Conservation (phyloP, 1,140 invertebrate genomes). For the Panulirus ornatus region DNA sequence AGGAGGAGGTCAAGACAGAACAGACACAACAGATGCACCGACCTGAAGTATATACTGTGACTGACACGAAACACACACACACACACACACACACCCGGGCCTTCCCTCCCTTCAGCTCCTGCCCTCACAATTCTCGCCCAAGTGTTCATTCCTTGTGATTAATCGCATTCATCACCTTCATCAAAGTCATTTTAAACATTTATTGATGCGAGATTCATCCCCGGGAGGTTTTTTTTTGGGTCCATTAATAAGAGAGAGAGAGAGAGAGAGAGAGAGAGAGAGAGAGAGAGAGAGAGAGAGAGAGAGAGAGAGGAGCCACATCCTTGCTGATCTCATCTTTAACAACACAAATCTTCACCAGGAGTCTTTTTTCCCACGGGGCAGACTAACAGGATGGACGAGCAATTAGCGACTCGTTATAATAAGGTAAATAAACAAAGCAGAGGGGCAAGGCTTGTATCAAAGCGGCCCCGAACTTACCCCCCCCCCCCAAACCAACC, state of each 20-base stretch:
- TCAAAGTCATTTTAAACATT: not conserved
- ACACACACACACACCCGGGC: not conserved
- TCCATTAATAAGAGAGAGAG: constrained; percentile 15
- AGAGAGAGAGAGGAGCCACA: not conserved
- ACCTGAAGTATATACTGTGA: constrained; percentile 12
- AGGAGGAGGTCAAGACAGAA: constrained; percentile 23
- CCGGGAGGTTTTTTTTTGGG: not conserved
- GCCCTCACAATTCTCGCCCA: not conserved
- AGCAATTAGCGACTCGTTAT: constrained; percentile 71
- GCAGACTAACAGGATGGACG: constrained; percentile 51
- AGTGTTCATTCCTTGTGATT: not conserved
- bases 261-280: not conserved
- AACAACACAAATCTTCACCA: constrained; percentile 32
- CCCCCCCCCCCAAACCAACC: not conserved
- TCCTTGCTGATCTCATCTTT: not conserved
- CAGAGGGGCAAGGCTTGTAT: constrained; percentile 47
- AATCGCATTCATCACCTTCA: not conserved
- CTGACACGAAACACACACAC: not conserved
- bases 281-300: not conserved
- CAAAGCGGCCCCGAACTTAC: constrained; percentile 40
- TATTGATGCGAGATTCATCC: not conserved
- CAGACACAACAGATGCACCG: not conserved
- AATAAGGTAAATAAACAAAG: constrained; percentile 66
- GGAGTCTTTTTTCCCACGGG: constrained; percentile 39
- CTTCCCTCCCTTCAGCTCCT: not conserved